Evolutionary conservation across 1,140 invertebrate species (phyloP), one percentile per base, ranked within the genome.

Genomic region (Adoxophyes honmai): DNA sequence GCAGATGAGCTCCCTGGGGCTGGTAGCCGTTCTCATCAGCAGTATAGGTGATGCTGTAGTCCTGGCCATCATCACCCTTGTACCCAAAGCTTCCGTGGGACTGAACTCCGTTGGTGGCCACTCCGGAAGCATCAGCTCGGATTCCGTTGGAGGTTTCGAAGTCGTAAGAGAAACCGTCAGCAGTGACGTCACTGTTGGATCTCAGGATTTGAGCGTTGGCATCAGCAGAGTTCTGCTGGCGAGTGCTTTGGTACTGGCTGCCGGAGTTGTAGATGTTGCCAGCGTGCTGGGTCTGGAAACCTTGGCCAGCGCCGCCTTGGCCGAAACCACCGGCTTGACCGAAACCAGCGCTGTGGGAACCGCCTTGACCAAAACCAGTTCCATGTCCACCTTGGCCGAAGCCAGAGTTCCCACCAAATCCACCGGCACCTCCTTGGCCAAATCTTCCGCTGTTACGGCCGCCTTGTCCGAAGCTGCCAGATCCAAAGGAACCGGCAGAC

Each of bases 11-110:
- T 33, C 95, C 94, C 66, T 91, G 83, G 0, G 94, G 93, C 60
- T 91, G 91, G 87, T 94, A 96, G 1, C 95, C 95, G 59, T 94
- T 93, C 74, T 96, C 94, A 63, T 96, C 95, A 62, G 95, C 95
- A 15, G 93, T 92, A 89, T 96, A 97, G 0, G 91, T 91, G 48
- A 97, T 82, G 15, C 90, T 90, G 66, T 95, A 92, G 44, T 92
- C 86, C 16, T 93, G 89, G 0, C 95, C 95, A 72, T 96, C 94
- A 11, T 94, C 93, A 35, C 93, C 86, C 64, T 80, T 86, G 79
- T 86, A 88, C 4, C 69, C 72, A 71, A 86, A 88, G 66, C 76
- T 80, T 4, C 86, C 86, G 13, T 84, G 81, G 14, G 82, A 82
- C 44, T 83, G 79, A 9, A 86, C 80, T 9, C 82, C 82, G 35